A percentile compares a stretch with the other conserved stretches of the same genome.
phyloP scores from a whole-genome alignment of 2,888 invertebrate species.

The Macaria liturata region DNA sequence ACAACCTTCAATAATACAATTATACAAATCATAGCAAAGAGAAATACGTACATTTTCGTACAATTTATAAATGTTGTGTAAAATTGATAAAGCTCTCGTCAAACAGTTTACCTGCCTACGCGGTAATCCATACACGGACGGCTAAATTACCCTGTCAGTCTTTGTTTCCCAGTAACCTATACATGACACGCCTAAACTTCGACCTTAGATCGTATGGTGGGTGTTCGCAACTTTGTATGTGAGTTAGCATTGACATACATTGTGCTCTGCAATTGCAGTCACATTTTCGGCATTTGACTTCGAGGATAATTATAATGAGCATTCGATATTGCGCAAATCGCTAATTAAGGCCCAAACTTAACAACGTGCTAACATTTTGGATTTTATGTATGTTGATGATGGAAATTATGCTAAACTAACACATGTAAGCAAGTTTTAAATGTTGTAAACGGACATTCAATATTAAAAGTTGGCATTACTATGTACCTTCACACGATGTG shows the following conservation, averaged over 20 bases:
- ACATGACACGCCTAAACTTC: slow-evolving; percentile 50
- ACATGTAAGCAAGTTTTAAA: too few species aligned
- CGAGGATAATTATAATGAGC: slow-evolving; percentile 55
- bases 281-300: slow-evolving; percentile 56
- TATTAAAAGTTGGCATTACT: too few species aligned
- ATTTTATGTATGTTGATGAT: too few species aligned
- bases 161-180: slow-evolving; percentile 53
- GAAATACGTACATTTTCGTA: too few species aligned
- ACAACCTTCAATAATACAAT: too few species aligned
- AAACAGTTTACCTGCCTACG: slow-evolving; percentile 33
- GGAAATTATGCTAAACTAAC: too few species aligned
- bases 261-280: slow-evolving; percentile 53
- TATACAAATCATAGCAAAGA: too few species aligned
- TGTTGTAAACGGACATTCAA: too few species aligned
- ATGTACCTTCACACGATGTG: too few species aligned
- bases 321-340: slow-evolving; percentile 45
- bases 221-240: slow-evolving; percentile 54
- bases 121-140: slow-evolving; percentile 35
- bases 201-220: slow-evolving; percentile 62
- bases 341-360: slow-evolving; percentile 17
- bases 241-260: slow-evolving; percentile 77
- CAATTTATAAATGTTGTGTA: too few species aligned
- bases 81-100: slow-evolving; percentile 14
- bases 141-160: slow-evolving; percentile 53
- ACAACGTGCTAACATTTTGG: too few species aligned